phyloP scores from a whole-genome alignment of 2,113 vertebrate genomes.

The Megalops atlanticus region DNA sequence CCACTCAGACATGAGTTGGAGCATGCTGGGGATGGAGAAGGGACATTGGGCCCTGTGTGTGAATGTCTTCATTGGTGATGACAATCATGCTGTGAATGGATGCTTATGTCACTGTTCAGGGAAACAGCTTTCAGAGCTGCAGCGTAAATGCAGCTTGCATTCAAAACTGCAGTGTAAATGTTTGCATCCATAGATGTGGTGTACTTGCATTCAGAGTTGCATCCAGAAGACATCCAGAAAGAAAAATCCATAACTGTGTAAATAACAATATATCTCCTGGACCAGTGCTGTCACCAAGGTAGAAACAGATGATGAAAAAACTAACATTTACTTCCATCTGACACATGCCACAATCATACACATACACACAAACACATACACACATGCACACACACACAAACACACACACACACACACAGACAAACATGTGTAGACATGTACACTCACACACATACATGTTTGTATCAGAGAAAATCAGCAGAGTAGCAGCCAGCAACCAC shows the following conservation, averaged over 20 bases:
- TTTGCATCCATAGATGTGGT: background rate
- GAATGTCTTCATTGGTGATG: too few relatives aligned
- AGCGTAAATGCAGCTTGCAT: too few relatives aligned
- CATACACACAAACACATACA: background rate
- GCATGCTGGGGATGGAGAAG: too few relatives aligned
- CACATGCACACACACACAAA: background rate
- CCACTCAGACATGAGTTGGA: background rate
- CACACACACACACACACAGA: background rate
- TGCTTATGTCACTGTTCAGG: too few relatives aligned
- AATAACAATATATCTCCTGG: slow-evolving; percentile 7
- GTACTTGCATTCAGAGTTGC: background rate
- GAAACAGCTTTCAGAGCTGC: too few relatives aligned
- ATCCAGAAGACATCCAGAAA: slow-evolving; percentile 3
- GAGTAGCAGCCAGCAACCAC: too few relatives aligned
- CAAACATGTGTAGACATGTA: too few relatives aligned
- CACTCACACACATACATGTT: too few relatives aligned
- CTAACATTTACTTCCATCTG: background rate
- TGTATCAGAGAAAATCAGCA: too few relatives aligned
- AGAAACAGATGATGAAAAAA: background rate
- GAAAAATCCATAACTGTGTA: slow-evolving; percentile 9
- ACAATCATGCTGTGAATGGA: too few relatives aligned
- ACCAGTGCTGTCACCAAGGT: background rate
- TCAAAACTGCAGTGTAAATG: too few relatives aligned
- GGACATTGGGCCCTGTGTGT: too few relatives aligned
- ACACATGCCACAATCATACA: background rate